Evolutionary conservation across 2,113 vertebrate genomes (phyloP), one percentile per base, ranked within the genome.

Genomic region (Poicephalus meyeri): DNA sequence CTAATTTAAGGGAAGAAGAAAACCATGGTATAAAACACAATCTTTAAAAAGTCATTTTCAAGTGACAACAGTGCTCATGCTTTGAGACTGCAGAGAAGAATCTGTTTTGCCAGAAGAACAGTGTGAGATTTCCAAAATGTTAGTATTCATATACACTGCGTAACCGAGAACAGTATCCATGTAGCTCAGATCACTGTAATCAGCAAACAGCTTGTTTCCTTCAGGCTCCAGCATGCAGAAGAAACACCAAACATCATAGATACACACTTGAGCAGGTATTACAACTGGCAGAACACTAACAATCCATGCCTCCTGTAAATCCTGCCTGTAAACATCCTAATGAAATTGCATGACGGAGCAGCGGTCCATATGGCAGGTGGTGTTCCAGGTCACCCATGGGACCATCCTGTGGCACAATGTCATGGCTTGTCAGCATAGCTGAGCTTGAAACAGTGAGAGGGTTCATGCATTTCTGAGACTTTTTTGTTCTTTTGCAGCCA

Each of bases 401-500:
- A 94, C 88, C 88, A 89, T 95, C 85, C 95, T 96, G 79, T 28
- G 44, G 69, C 16, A 77, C 80, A 71, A n/a, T 52, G 64, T 73
- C 95, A 61, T 6, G 37, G 66, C 88, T 96, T 80, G 76, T 93
- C 92, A 93, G 61, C 89, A 93, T 56, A 94, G 85, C 73, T 93
- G 93, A 95, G 96, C 89, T 95, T 92, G 64, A 96, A 85, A 93
- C 9, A 20, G 80, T 87, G 76, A 86, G 88, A 46, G 4, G 20
- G 82, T 78, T 96, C 78, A 61, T 74, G 58, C 66, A 60, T 92
- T 95, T 80, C 89, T 82, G 70, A 95, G 95, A 96, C 96, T 87
- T 92, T 93, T 96, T 68, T 80, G 33, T 95, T 96, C 94, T 93
- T 94, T 93, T 94, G 73, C 87, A 97, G 92, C 39, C 82, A 84